These are phyloP conservation scores for Sinhomidia bicolor DNA, from an alignment of 2,888 invertebrate genomes.

Conservation along the genomic window DNA sequence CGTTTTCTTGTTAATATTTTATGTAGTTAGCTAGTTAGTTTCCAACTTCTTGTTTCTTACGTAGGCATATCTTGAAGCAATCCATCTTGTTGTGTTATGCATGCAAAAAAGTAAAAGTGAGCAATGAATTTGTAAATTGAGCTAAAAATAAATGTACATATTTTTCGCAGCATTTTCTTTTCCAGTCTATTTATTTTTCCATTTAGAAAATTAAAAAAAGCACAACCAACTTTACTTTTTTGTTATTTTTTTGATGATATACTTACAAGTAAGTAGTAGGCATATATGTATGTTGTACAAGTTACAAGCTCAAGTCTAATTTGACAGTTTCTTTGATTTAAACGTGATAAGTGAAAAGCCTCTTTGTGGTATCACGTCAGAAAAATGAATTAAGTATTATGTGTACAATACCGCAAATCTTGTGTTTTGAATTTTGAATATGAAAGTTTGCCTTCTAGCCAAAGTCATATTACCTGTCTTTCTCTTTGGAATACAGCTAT, in stretches of 20 bases:
- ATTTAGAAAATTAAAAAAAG: conserved; percentile 49
- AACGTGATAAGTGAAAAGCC: conserved; percentile 65
- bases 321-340: conserved; percentile 66
- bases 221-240: too few relatives aligned
- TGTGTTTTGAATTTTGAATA: not conserved
- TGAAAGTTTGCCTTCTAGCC: conserved; percentile 58
- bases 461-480: conserved; percentile 65
- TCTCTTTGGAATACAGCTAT: not conserved
- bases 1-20: not conserved
- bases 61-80: not conserved
- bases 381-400: conserved; percentile 17
- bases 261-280: too few relatives aligned
- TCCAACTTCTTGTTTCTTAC: too few relatives aligned
- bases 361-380: conserved; percentile 68
- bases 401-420: not conserved
- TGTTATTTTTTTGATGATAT: too few relatives aligned
- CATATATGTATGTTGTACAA: too few relatives aligned
- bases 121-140: too few relatives aligned
- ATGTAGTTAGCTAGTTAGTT: not conserved
- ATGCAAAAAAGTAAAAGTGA: not conserved
- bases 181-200: conserved; percentile 17
- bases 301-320: conserved; percentile 17
- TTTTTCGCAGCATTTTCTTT: not conserved
- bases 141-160: not conserved
- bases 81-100: not conserved